Conservation (phyloP, 2,888 invertebrate genomes). For the Tipula vernalis region DNA sequence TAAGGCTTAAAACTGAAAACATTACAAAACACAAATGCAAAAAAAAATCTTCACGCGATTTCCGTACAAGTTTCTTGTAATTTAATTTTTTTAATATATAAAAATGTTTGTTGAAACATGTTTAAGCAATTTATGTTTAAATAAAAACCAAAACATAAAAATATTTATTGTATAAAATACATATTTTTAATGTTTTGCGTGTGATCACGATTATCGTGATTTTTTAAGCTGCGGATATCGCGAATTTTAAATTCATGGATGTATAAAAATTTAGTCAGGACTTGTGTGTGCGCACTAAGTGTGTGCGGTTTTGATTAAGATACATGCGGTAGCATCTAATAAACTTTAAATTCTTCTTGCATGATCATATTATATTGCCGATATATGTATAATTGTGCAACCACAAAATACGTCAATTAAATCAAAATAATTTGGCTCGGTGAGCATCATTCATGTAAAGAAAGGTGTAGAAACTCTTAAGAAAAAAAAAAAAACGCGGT, state of each 20-base stretch:
- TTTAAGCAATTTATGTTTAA: not conserved
- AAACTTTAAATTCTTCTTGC: not conserved
- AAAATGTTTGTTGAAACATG: not conserved
- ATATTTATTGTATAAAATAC: not conserved
- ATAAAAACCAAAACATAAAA: not conserved
- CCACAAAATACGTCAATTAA: not conserved
- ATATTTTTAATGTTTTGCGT: not conserved
- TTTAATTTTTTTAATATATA: not conserved
- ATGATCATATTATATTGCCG: not conserved
- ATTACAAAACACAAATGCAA: too few species aligned
- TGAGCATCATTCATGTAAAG: not conserved
- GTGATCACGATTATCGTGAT: not conserved
- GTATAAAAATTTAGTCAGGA: not conserved
- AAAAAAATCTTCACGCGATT: not conserved
- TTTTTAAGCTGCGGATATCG: not conserved
- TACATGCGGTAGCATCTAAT: not conserved
- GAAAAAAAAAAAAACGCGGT: not conserved
- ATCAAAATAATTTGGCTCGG: not conserved
- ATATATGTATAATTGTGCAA: not conserved
- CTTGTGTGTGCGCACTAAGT: not conserved
- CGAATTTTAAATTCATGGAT: not conserved
- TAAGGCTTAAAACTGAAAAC: too few species aligned
- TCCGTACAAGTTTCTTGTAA: not conserved
- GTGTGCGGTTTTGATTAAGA: not conserved
- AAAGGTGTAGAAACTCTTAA: not conserved